Conservation (phyloP, 2,797 vertebrate genomes). For the Chaunax sp. region DNA sequence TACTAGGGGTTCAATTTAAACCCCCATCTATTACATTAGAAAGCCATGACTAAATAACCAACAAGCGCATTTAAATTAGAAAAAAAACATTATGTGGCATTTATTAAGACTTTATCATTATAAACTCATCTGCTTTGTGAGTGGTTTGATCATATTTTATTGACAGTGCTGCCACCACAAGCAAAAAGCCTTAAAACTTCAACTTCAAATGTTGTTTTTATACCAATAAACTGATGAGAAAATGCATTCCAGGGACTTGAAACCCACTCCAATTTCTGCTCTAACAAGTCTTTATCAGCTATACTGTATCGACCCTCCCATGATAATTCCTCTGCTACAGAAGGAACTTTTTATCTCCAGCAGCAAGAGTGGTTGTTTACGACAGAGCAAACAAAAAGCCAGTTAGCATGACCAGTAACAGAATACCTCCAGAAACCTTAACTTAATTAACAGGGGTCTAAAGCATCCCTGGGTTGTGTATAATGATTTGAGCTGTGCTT, state of each 20-base stretch:
- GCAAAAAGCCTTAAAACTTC: neutral
- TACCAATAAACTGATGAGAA: neutral
- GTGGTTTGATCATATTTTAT: conserved; percentile 6
- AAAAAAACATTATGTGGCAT: neutral
- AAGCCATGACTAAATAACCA: neutral
- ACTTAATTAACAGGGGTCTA: neutral
- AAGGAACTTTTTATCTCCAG: neutral
- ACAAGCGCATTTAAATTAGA: neutral
- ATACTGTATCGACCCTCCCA: no score
- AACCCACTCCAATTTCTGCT: conserved; percentile 8
- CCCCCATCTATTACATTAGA: neutral
- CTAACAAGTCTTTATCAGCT: neutral
- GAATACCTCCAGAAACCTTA: neutral
- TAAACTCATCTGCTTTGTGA: neutral
- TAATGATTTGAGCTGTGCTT: conserved; percentile 8
- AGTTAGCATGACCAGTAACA: neutral
- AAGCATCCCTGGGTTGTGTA: neutral
- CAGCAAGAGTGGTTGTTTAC: neutral
- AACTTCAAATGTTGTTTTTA: no score
- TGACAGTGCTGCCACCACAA: neutral
- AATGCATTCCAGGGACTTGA: neutral
- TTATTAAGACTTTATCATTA: conserved; percentile 1
- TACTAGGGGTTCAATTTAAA: neutral
- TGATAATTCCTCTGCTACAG: neutral
- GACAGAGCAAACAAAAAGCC: neutral